Conservation (phyloP, 2,797 vertebrate species). For the Zenarchopterus dispar region DNA sequence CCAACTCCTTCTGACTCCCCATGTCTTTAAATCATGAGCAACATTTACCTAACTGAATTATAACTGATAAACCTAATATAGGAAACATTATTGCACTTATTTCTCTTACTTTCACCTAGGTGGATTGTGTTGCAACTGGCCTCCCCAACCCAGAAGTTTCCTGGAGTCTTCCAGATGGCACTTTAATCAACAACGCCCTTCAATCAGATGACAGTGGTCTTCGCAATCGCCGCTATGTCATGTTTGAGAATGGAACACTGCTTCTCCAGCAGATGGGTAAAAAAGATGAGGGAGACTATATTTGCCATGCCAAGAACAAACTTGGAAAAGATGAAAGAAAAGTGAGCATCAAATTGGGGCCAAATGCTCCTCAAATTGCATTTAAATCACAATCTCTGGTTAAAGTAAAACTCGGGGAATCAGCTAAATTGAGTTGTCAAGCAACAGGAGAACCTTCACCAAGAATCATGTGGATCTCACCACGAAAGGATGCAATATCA, state of each 20-base stretch:
- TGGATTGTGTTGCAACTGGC: constrained; percentile 85
- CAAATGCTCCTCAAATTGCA: constrained; percentile 71
- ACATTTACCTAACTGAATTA: neutral
- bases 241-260: constrained; percentile 85
- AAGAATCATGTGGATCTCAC: constrained; percentile 82
- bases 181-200: constrained; percentile 83
- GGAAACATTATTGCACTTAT: neutral
- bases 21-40: neutral
- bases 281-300: constrained; percentile 85
- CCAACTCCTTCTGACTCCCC: neutral
- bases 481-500: constrained; percentile 74
- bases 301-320: constrained; percentile 84
- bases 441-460: constrained; percentile 77
- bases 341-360: constrained; percentile 78
- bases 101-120: constrained; percentile 42
- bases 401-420: constrained; percentile 71
- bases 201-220: constrained; percentile 82
- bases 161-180: constrained; percentile 87
- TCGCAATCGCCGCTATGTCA: constrained; percentile 78
- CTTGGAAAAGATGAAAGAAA: constrained; percentile 84
- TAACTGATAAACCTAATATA: neutral
- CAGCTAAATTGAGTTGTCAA: constrained; percentile 75
- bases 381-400: constrained; percentile 67
- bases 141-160: constrained; percentile 85
- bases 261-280: constrained; percentile 83